Evolutionary conservation across 2,797 vertebrate species (phyloP), one percentile per base, ranked within the genome.

Genomic region (Lithobates sylvaticus): DNA sequence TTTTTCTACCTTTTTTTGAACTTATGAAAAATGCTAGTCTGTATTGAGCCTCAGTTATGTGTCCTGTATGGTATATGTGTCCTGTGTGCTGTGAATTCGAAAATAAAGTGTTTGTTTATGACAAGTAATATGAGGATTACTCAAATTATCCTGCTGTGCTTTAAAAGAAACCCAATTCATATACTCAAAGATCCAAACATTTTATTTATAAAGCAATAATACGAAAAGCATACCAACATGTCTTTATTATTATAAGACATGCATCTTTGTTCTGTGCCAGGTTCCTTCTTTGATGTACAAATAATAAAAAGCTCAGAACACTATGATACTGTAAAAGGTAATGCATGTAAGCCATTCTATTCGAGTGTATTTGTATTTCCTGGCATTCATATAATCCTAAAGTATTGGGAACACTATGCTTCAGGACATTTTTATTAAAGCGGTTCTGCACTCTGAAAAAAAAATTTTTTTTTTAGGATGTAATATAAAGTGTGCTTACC

Each of bases 381-480:
- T 83, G 27, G 81, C 42, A 83, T 42, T 10, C 12, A 6, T 83
- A 47, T 74, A 68, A 68, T 83, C 58, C 34, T 61, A 83, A 76
- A 83, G 81, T 47, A 68, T 61, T 34, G 47, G 21, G 81, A 83
- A 68, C 71, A 64, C 61, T 77, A 69, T 77, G 74, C 69, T 81
- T 81, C 79, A 81, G 79, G 32, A 72, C 61, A 26, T 81, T 71
- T 81, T 72, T 81, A 82, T 83, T 83, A n/a, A n/a, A n/a, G n/a
- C n/a, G n/a, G n/a, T n/a, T n/a, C n/a, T n/a, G n/a, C n/a, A n/a
- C n/a, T n/a, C n/a, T n/a, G n/a, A n/a, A n/a, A n/a, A n/a, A n/a
- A n/a, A n/a, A n/a, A n/a, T n/a, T n/a, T n/a, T n/a, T n/a, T n/a
- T n/a, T n/a, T n/a, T n/a, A n/a, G n/a, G n/a, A n/a, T n/a, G n/a